Base-by-base conservation (phyloP, 2,888 invertebrate genomes). In the Lathronympha strigana region DNA sequence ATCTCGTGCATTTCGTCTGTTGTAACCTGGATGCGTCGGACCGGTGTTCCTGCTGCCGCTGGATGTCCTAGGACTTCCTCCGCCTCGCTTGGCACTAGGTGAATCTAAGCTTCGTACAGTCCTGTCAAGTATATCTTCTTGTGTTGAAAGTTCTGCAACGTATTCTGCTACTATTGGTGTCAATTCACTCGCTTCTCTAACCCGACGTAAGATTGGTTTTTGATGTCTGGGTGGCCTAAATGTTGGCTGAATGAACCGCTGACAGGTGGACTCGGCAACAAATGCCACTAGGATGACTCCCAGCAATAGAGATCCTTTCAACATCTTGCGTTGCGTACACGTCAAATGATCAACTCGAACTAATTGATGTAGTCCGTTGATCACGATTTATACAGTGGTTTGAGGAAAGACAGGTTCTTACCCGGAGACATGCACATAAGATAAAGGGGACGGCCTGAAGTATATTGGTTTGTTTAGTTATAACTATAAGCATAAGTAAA, bases 91-190 rank as follows among this genome's bases (percentile, higher is more conserved):
- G 13, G 36, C 51, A 6, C 51, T 51, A 28, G 49, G 49, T 49
- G 49, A 50, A 64, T 78, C 79, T 4, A 75, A 68, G 67, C 76
- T 82, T 58, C 76, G 78, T 31, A 70, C 78, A 63, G 72, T 71
- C 54, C 82, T 75, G 28, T 67, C 76, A 45, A 58, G 31, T 17
- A 21, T 15, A 1, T 38, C n/a, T 11, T 23, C n/a, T 55, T 49
- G 4, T 43, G 6, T 40, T n/a, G 9, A 19, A 15, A 25, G 15
- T 4, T 19, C 21, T 1, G 69, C 67, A 28, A 76, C 61, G 5
- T 76, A 74, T 4, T 70, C 79, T 63, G 73, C 36, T 47, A 69
- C 66, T 19, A 75, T 33, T 76, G 75, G 76, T 31, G 70, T 55
- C 3, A 78, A 76, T 36, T 77, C 73, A 4, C 58, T 62, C 1